Conservation (phyloP, 2,888 invertebrate genomes). For the Chrysolina haemoptera region DNA sequence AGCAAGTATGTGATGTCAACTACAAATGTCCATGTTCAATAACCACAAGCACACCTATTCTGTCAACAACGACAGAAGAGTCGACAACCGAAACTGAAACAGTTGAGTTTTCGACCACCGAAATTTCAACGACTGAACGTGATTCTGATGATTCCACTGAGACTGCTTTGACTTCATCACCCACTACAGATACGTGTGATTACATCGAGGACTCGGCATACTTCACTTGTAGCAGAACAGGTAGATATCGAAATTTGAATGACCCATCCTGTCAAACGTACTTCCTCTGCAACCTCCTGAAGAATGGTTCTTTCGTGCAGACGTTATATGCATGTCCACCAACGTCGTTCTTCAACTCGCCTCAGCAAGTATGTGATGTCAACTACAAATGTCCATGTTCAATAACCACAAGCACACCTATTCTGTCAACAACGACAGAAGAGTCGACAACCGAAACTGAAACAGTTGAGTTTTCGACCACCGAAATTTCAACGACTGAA, state of each 20-base stretch:
- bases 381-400: constrained; percentile 64
- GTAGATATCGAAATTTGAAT: constrained; percentile 44
- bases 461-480: neutral
- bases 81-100: neutral
- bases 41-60: too few relatives aligned
- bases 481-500: neutral
- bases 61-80: constrained; percentile 1
- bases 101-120: too few relatives aligned
- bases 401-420: neutral
- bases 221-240: constrained; percentile 40
- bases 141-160: neutral
- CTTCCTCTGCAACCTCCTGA: constrained; percentile 66
- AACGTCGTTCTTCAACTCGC: constrained; percentile 66
- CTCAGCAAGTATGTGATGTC: constrained; percentile 66
- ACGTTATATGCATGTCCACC: constrained; percentile 53
- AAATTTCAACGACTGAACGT: too few relatives aligned
- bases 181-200: constrained; percentile 7
- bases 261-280: constrained; percentile 64
- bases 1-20: too few relatives aligned
- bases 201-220: constrained; percentile 31
- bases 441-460: neutral
- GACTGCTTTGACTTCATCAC: neutral
- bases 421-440: neutral
- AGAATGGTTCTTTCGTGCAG: constrained; percentile 62
- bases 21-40: too few relatives aligned